phyloP scores from a whole-genome alignment of 2,888 invertebrate species.

The Lobophora halterata region DNA sequence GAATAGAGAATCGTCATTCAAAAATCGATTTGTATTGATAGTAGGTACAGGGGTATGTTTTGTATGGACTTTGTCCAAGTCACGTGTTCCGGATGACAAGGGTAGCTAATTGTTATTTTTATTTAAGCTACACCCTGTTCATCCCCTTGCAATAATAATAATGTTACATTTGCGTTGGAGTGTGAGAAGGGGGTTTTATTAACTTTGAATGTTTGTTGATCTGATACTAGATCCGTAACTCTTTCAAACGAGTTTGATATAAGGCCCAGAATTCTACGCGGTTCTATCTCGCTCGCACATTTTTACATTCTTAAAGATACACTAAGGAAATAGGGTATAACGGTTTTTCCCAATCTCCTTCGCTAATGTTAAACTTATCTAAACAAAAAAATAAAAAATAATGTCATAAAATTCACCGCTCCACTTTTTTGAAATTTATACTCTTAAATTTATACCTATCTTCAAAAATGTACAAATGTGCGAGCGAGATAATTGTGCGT shows the following conservation, averaged over 20 bases:
- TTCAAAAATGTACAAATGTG: no score
- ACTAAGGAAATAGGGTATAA: no score
- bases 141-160: slow-evolving; percentile 30
- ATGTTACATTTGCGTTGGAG: slow-evolving; percentile 32
- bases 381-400: no score
- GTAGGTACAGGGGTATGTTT: slow-evolving; percentile 19
- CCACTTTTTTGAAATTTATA: no score
- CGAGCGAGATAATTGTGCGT: slow-evolving; percentile 7
- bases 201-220: slow-evolving; percentile 23
- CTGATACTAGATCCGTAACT: slow-evolving; percentile 1
- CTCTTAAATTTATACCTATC: no score
- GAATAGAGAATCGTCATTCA: slow-evolving; percentile 22
- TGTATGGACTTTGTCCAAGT: slow-evolving; percentile 36
- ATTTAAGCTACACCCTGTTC: slow-evolving; percentile 31
- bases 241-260: background rate
- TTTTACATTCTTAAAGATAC: no score
- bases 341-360: no score
- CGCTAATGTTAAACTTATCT: no score
- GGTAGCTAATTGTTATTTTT: slow-evolving; percentile 40
- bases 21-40: slow-evolving; percentile 26
- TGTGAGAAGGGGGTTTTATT: slow-evolving; percentile 23
- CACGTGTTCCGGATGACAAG: slow-evolving; percentile 40
- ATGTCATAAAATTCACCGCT: no score
- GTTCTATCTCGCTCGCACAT: no score
- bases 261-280: no score